A percentile compares a stretch with the other conserved stretches of the same genome.
Conservation (phyloP, 2,113 vertebrate genomes). For the Toxotes jaculatrix region DNA sequence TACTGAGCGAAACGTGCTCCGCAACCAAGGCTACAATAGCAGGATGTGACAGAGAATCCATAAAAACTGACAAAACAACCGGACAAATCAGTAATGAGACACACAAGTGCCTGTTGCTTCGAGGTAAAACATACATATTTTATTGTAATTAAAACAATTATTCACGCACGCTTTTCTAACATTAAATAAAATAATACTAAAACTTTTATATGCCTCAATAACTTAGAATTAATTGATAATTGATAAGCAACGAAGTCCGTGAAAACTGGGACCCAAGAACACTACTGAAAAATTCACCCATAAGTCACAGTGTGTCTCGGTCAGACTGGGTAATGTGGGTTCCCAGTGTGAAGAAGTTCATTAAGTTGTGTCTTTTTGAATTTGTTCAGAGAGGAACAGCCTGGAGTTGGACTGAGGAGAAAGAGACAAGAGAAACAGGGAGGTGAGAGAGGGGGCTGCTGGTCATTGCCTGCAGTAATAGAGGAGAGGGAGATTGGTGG, state of each 20-base stretch:
- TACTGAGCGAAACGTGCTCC: background rate
- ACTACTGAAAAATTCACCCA: background rate
- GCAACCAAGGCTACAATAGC: background rate
- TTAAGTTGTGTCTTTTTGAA: background rate
- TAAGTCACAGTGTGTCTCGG: background rate
- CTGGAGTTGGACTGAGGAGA: background rate
- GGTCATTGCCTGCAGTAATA: conserved; percentile 63
- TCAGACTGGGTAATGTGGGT: background rate
- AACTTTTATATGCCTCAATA: background rate
- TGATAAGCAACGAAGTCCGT: background rate
- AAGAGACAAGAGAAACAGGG: conserved; percentile 1
- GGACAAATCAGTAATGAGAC: background rate
- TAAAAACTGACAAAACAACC: background rate
- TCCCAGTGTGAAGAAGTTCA: conserved; percentile 4
- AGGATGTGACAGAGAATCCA: background rate
- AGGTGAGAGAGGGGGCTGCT: conserved; percentile 62
- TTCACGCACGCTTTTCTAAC: background rate
- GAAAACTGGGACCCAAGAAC: background rate
- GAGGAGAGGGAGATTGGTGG: conserved; percentile 44
- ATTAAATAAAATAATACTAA: background rate
- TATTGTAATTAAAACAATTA: too few species aligned
- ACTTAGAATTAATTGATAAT: background rate
- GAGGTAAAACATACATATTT: background rate
- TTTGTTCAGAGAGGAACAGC: background rate
- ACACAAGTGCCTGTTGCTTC: background rate